Evolutionary conservation across 2,113 vertebrate species (phyloP).

Genomic region (Heteronetta atricapilla): DNA sequence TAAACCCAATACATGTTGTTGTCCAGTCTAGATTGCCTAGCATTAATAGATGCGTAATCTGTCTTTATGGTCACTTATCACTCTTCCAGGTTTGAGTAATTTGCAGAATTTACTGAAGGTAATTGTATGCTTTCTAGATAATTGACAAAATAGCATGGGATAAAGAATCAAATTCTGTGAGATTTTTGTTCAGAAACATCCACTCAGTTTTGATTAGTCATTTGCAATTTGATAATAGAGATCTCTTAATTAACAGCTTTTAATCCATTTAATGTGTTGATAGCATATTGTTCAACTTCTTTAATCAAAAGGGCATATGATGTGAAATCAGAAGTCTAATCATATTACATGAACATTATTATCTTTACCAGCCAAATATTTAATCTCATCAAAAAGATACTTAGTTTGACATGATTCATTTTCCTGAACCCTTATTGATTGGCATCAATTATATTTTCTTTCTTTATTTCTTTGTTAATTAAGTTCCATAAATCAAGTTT

Average conservation of each 20-base stretch:
- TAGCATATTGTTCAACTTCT: conserved; percentile 43
- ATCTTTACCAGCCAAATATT: conserved; percentile 51
- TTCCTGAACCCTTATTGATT: conserved; percentile 10
- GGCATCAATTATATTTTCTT: conserved; percentile 31
- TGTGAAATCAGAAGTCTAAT: conserved; percentile 43
- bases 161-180: neutral
- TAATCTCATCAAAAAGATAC: conserved; percentile 43
- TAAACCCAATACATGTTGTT: neutral
- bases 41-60: neutral
- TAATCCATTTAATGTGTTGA: conserved; percentile 36
- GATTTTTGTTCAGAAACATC: conserved; percentile 1
- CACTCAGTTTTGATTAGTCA: conserved; percentile 17
- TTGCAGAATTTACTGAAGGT: neutral
- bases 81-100: neutral
- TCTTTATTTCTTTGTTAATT: conserved; percentile 42
- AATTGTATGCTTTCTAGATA: neutral
- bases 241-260: conserved; percentile 38
- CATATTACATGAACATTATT: conserved; percentile 13
- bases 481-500: conserved; percentile 2
- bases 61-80: neutral
- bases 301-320: conserved; percentile 48
- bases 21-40: neutral
- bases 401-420: conserved; percentile 36
- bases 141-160: neutral
- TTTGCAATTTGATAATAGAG: conserved; percentile 9